These are phyloP conservation scores for Heliconius himera DNA, from an alignment of 1,140 invertebrate species.

Conservation along the genomic window DNA sequence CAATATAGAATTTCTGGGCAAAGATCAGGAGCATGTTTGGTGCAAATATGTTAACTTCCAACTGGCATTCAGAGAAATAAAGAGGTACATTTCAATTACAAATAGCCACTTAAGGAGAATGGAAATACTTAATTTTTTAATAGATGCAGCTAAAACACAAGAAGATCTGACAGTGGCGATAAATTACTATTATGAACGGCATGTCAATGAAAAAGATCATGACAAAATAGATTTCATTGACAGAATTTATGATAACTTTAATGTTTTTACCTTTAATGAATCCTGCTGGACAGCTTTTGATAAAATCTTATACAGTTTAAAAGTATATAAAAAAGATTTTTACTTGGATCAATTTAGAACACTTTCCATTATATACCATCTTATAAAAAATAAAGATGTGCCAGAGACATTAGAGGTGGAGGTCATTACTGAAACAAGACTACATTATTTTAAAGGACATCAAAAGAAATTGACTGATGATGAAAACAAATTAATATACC, in stretches of 20 bases:
- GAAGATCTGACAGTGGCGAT: constrained; percentile 51
- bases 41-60: constrained; percentile 60
- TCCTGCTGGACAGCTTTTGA: constrained; percentile 56
- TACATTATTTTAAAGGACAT: constrained; percentile 34
- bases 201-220: constrained; percentile 53
- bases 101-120: constrained; percentile 39
- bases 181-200: constrained; percentile 59
- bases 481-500: constrained; percentile 46
- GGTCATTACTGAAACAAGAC: constrained; percentile 33
- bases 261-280: constrained; percentile 55
- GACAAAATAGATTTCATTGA: constrained; percentile 57
- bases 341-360: constrained; percentile 42
- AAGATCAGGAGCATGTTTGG: constrained; percentile 52
- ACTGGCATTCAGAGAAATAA: constrained; percentile 54
- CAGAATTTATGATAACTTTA: constrained; percentile 45
- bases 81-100: constrained; percentile 49
- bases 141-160: constrained; percentile 52
- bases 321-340: constrained; percentile 47
- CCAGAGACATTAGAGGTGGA: constrained; percentile 42
- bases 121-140: constrained; percentile 49
- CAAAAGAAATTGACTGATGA: constrained; percentile 45
- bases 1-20: constrained; percentile 48
- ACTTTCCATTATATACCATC: constrained; percentile 50
- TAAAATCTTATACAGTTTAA: constrained; percentile 56
- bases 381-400: constrained; percentile 50